Base-by-base conservation (phyloP, 2,113 vertebrate species). In the Forbesichthys papilliferus region DNA sequence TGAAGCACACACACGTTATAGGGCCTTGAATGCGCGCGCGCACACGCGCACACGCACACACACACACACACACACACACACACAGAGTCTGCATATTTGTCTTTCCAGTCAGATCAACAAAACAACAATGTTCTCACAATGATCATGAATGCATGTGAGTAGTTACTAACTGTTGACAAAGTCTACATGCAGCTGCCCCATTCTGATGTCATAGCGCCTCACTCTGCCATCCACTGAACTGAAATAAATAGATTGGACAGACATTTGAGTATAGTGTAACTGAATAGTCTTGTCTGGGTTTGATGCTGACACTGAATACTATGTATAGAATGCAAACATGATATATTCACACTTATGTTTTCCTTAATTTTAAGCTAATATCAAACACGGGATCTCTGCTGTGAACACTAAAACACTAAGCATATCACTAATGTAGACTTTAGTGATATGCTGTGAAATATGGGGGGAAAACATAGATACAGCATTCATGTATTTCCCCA, bases 1-100 rank as follows among this genome's bases (percentile, higher is more conserved):
- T 98, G 90, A 98, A 97, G 78, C 96, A 96, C 69, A 95, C 94
- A n/a, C 96, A 96, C 1, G 95, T 97, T 87, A 98, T 94, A 52
- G 97, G 96, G 88, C 95, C 96, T 98, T 84, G 5, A 73, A 67
- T 3, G 36, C 11, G 2, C 27, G 3, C 27, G 0, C 27, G 0
- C 27, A 3, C 27, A 61, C 48, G 61, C 27, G 53, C 20, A 9
- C 14, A 10, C 14, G 64, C 0, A 69, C 20, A 20, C 20, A 20
- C 1, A 27, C 27, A 27, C 27, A 27, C 27, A 3, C 27, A 3
- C 27, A 3, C 27, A 3, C 27, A 3, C 27, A 9, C 14, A 10
- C 14, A 66, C 0, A 69, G 9, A 54, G 59, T 54, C 13, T n/a
- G 52, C 7, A n/a, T 13, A 1, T 54, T 3, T 3, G 5, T 0